phyloP scores from a whole-genome alignment of 2,888 invertebrate genomes.

The Latheticus oryzae region DNA sequence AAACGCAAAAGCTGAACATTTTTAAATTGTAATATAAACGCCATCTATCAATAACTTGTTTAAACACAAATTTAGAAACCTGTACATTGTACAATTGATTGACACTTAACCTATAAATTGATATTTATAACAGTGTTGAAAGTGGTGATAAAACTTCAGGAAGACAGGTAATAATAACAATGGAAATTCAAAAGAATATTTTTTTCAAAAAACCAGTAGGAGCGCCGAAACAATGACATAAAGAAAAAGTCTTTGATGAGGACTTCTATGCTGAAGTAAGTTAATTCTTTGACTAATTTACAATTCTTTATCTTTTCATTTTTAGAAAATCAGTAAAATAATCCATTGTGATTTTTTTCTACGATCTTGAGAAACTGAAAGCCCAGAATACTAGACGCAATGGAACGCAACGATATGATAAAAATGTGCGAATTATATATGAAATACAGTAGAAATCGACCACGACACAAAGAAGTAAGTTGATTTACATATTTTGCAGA shows the following conservation, averaged over 20 bases:
- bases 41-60: too few relatives aligned
- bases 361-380: slow-evolving; percentile 89
- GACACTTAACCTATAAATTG: slow-evolving; percentile 10
- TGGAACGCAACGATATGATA: slow-evolving; percentile 88
- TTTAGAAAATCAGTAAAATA: slow-evolving; percentile 89
- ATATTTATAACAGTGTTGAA: slow-evolving; percentile 25
- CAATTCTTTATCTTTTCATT: slow-evolving; percentile 33
- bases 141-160: slow-evolving; percentile 63
- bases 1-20: too few relatives aligned
- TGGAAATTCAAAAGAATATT: slow-evolving; percentile 66
- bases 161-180: slow-evolving; percentile 63
- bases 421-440: slow-evolving; percentile 87
- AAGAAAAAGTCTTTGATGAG: slow-evolving; percentile 82
- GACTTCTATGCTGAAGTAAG: slow-evolving; percentile 84
- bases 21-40: too few relatives aligned
- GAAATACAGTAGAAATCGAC: slow-evolving; percentile 81
- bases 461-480: slow-evolving; percentile 73
- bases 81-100: too few relatives aligned
- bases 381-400: slow-evolving; percentile 93
- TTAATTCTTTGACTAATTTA: slow-evolving; percentile 5
- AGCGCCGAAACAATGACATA: slow-evolving; percentile 66
- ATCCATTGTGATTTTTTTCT: slow-evolving; percentile 98
- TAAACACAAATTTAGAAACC: neutral
- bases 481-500: too few relatives aligned
- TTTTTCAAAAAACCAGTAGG: slow-evolving; percentile 79